Evolutionary conservation across 2,888 invertebrate species (phyloP).

Genomic region (Philonicus albiceps): DNA sequence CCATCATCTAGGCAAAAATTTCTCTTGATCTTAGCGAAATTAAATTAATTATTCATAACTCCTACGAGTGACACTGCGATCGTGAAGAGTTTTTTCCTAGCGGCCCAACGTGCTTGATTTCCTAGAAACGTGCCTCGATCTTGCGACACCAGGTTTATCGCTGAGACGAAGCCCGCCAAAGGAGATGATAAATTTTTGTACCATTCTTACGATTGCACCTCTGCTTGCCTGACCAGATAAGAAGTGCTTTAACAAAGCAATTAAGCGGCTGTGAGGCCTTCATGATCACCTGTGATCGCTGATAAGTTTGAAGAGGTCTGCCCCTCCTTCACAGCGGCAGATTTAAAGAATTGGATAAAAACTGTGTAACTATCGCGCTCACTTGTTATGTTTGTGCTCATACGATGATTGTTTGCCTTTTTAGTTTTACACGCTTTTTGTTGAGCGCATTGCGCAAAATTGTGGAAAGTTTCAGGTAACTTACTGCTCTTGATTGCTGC

Average conservation of each 20-base stretch:
- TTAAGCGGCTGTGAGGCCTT: background rate
- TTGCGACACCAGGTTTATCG: background rate
- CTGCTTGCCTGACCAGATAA: background rate
- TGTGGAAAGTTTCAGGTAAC: conserved; percentile 10
- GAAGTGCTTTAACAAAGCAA: background rate
- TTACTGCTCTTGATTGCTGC: conserved; percentile 21
- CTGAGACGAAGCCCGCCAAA: background rate
- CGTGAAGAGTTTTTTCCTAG: background rate
- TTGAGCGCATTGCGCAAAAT: conserved; percentile 12
- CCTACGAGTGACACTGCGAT: background rate
- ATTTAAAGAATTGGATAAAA: background rate
- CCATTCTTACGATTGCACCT: background rate
- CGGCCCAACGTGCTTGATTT: background rate
- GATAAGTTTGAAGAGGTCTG: background rate
- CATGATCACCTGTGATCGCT: background rate
- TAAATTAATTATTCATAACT: conserved; percentile 36
- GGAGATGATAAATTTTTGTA: background rate
- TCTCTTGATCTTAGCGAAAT: conserved; percentile 17
- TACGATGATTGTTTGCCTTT: background rate
- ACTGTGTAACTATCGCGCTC: conserved; percentile 1
- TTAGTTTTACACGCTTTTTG: background rate
- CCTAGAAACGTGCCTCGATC: background rate
- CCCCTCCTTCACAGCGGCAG: background rate
- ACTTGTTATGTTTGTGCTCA: background rate
- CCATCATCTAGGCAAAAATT: conserved; percentile 13